Percentiles rank a stretch among this genome's conserved stretches.
Evolutionary conservation across 2,113 vertebrate species (phyloP).

Genomic region (Eidolon helvum): DNA sequence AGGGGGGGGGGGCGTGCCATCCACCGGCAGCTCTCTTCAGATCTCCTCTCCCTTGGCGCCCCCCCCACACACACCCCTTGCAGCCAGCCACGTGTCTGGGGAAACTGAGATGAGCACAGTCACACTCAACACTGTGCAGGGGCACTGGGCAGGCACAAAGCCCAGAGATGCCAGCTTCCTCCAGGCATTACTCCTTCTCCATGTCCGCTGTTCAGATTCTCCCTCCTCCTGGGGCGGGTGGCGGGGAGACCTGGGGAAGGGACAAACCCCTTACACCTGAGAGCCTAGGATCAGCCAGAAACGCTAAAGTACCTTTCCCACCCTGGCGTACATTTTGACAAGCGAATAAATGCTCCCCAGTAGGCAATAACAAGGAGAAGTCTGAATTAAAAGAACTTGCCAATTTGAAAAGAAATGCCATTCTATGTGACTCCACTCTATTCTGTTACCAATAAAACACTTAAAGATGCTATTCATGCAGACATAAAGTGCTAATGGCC

Average conservation of each 20-base stretch:
- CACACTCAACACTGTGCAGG: not conserved
- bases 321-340: constrained; percentile 29
- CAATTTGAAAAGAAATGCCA: constrained; percentile 76
- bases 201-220: not conserved
- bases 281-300: constrained; percentile 10
- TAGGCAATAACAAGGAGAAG: constrained; percentile 67
- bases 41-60: not conserved
- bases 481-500: constrained; percentile 85
- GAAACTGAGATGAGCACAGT: not conserved
- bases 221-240: not conserved
- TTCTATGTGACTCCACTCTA: constrained; percentile 74
- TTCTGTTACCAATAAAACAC: constrained; percentile 83
- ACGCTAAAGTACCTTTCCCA: not conserved
- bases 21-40: not conserved
- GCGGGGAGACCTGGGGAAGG: not conserved
- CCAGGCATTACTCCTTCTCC: not conserved
- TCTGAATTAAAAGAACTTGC: constrained; percentile 77
- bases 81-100: not conserved
- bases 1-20: not conserved
- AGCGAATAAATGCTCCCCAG: constrained; percentile 58
- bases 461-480: constrained; percentile 83
- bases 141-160: not conserved
- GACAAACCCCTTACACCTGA: not conserved
- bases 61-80: too few species aligned
- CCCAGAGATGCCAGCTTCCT: not conserved